phyloP scores from a whole-genome alignment of 1,140 invertebrate species.

The Drosophila mayri region DNA sequence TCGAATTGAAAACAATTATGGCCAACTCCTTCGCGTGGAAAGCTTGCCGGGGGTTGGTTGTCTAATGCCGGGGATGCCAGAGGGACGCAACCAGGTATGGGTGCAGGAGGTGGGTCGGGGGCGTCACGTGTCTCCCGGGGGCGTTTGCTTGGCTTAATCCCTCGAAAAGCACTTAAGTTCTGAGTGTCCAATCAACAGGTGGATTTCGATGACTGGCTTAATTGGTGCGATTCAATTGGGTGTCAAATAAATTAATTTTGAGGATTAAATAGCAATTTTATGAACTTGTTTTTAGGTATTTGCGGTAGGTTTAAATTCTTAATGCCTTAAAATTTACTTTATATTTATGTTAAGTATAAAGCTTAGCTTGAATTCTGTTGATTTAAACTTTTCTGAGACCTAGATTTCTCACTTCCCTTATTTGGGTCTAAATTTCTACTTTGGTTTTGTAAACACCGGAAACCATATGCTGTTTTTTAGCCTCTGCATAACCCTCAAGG shows the following conservation, averaged over 20 bases:
- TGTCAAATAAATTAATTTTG: background rate
- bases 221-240: constrained; percentile 40
- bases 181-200: constrained; percentile 66
- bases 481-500: constrained; percentile 18
- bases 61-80: background rate
- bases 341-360: background rate
- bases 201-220: constrained; percentile 38
- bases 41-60: constrained; percentile 46
- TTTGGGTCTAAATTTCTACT: background rate
- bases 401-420: background rate
- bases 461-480: constrained; percentile 61
- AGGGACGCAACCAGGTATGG: background rate
- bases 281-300: background rate
- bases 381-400: background rate
- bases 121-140: constrained; percentile 62
- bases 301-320: background rate
- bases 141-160: constrained; percentile 51
- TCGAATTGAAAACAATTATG: constrained; percentile 80
- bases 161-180: constrained; percentile 64
- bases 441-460: constrained; percentile 44
- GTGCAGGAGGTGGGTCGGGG: constrained; percentile 20
- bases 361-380: background rate
- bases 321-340: background rate
- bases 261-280: background rate
- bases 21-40: constrained; percentile 18